Conservation (phyloP, 2,113 vertebrate species). For the Scomber colias region DNA sequence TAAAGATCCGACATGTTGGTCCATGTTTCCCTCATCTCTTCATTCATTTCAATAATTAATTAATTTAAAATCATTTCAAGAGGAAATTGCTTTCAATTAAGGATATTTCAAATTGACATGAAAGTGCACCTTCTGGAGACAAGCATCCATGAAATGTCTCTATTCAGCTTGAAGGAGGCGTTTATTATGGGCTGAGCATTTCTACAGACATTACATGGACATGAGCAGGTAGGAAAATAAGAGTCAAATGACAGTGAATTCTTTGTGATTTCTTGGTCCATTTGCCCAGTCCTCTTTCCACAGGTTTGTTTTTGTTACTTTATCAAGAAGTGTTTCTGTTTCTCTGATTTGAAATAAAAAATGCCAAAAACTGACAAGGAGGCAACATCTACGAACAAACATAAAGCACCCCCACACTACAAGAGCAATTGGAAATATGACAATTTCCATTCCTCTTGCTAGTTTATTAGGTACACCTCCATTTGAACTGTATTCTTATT, state of each 20-base stretch:
- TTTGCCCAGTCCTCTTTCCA: neutral
- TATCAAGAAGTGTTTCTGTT: neutral
- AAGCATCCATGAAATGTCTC: constrained; percentile 49
- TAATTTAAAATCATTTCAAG: constrained; percentile 60
- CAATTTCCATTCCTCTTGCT: no score
- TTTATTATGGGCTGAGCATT: constrained; percentile 32
- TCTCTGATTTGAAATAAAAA: no score
- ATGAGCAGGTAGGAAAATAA: neutral
- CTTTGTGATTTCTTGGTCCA: neutral
- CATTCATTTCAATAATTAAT: constrained; percentile 77
- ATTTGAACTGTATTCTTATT: no score
- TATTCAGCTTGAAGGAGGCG: constrained; percentile 48
- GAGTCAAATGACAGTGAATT: neutral
- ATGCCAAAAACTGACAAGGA: no score
- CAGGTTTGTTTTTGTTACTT: neutral
- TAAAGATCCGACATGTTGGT: constrained; percentile 57
- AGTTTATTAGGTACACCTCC: no score
- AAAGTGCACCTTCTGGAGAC: constrained; percentile 57
- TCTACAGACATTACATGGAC: constrained; percentile 11
- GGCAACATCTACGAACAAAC: no score
- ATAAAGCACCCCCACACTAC: no score
- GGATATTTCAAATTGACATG: constrained; percentile 31
- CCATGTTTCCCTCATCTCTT: constrained; percentile 52
- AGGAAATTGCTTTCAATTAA: constrained; percentile 74
- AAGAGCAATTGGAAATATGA: no score